Evolutionary conservation across 2,113 vertebrate genomes (phyloP), one percentile per base, ranked within the genome.

Genomic region (Cygnus atratus): DNA sequence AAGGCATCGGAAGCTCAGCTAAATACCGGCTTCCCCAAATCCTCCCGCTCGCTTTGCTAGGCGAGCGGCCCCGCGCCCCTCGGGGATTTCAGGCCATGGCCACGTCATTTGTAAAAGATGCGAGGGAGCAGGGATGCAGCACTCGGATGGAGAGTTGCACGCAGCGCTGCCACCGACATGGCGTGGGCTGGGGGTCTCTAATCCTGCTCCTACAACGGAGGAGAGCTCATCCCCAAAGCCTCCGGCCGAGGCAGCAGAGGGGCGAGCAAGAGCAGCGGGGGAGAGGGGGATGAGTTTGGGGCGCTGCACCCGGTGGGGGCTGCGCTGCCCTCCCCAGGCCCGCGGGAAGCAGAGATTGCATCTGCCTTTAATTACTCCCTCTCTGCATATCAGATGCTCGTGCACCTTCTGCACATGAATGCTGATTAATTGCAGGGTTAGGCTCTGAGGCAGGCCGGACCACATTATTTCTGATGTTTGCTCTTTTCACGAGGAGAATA

Each of bases 351-450:
- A 90, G 87, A 84, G 94, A 95, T 91, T 93, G 95, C 94, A 94
- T 96, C 94, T 97, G 94, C 94, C 96, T 98, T 97, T 97, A 97
- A 96, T 96, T 97, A 96, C 82, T 92, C 88, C 92, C 90, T 93
- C 77, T 85, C 92, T 94, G 74, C 72, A 90, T 87, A 97, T 97
- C 97, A 97, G 97, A 94, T 97, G 96, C 87, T 95, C 84, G 37
- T 95, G 93, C 94, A 90, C 73, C 92, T 94, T 82, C 95, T 95
- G 93, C 95, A 95, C 96, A 94, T 97, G 95, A 95, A 90, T 93
- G 96, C 96, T 97, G 97, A 98, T 97, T 98, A 98, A 98, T 97
- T 98, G 97, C 97, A 97, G 97, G 97, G 95, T 97, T 96, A 97
- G 97, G 90, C 90, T 94, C 95, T 83, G 31, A 95, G 97, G 96